A percentile compares a stretch with the other conserved stretches of the same genome.
phyloP scores from a whole-genome alignment of 2,113 vertebrate genomes.

The Entelurus aequoreus region DNA sequence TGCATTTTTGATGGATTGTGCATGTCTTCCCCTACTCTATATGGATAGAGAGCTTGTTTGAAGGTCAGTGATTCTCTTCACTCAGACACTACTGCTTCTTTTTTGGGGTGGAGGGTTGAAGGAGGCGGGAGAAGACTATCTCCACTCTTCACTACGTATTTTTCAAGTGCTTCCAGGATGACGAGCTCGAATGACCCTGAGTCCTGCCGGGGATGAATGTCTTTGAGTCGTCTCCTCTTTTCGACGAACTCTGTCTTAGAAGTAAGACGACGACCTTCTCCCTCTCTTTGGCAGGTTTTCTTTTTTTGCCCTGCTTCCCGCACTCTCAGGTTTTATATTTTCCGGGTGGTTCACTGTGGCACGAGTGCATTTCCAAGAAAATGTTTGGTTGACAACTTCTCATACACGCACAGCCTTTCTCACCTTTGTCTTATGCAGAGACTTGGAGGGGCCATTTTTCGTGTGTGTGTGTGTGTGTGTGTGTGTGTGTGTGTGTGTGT shows the following conservation, averaged over 20 bases:
- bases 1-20: constrained; percentile 75
- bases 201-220: constrained; percentile 59
- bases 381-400: too few relatives aligned
- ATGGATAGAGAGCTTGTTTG: constrained; percentile 73
- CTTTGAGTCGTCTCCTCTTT: constrained; percentile 46
- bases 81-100: constrained; percentile 51
- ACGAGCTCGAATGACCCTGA: constrained; percentile 67
- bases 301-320: constrained; percentile 18
- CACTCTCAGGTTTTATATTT: constrained; percentile 45
- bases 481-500: too few relatives aligned
- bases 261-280: constrained; percentile 55
- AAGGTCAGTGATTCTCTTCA: constrained; percentile 74
- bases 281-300: constrained; percentile 34
- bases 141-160: constrained; percentile 60
- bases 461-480: constrained; percentile 15
- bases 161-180: constrained; percentile 59
- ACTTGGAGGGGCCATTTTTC: background rate
- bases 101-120: constrained; percentile 25
- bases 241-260: constrained; percentile 47
- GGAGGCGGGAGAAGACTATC: constrained; percentile 38
- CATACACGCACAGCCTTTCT: too few relatives aligned
- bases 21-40: constrained; percentile 66
- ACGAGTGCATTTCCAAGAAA: constrained; percentile 10
- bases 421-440: too few relatives aligned
- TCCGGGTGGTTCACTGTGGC: constrained; percentile 2